Evolutionary conservation across 2,888 invertebrate genomes (phyloP).

Genomic region (Drosophila kanekoi): DNA sequence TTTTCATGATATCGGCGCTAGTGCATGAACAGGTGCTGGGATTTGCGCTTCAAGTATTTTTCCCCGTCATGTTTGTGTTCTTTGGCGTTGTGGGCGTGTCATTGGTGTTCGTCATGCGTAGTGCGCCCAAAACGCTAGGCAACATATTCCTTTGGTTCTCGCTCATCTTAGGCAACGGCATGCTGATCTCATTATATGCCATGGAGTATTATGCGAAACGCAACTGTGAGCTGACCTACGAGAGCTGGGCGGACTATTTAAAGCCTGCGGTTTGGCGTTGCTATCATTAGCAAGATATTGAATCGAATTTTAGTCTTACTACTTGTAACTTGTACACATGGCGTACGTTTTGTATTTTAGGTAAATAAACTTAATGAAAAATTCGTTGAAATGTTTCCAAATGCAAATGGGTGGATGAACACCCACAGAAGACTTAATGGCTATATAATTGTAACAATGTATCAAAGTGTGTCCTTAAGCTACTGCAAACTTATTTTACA

Average conservation of each 20-base stretch:
- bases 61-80: slow-evolving; percentile 92
- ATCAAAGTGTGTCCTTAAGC: slow-evolving; percentile 34
- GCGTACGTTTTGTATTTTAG: slow-evolving; percentile 65
- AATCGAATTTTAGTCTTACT: slow-evolving; percentile 30
- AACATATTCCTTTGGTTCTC: slow-evolving; percentile 95
- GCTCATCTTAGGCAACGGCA: slow-evolving; percentile 91
- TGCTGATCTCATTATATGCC: slow-evolving; percentile 88
- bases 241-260: slow-evolving; percentile 76
- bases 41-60: slow-evolving; percentile 93
- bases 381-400: slow-evolving; percentile 16
- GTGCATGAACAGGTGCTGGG: slow-evolving; percentile 95
- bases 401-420: background rate
- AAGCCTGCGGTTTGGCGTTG: slow-evolving; percentile 87
- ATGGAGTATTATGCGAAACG: slow-evolving; percentile 88
- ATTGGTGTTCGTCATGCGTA: slow-evolving; percentile 86
- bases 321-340: slow-evolving; percentile 58
- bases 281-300: slow-evolving; percentile 52
- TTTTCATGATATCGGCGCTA: slow-evolving; percentile 92
- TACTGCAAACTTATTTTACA: slow-evolving; percentile 61
- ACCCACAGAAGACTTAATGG: slow-evolving; percentile 8
- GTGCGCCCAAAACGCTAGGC: slow-evolving; percentile 86
- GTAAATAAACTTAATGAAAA: slow-evolving; percentile 55
- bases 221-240: slow-evolving; percentile 72
- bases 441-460: slow-evolving; percentile 31
- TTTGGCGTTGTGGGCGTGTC: slow-evolving; percentile 89